Conservation (phyloP, 2,113 vertebrate species). For the Phaethon lepturus region DNA sequence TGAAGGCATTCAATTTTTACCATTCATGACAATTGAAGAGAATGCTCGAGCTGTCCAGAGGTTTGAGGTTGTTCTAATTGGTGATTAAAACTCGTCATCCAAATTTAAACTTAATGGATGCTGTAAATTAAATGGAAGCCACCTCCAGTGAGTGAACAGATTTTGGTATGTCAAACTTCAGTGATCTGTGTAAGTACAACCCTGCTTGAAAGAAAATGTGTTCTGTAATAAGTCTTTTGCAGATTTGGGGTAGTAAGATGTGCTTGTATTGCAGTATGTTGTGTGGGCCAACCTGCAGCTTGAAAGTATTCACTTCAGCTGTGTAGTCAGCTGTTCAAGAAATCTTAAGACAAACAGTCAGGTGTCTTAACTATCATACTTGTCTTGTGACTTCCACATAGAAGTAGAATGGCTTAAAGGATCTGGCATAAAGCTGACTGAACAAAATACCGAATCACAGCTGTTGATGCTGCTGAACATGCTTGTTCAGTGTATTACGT, state of each 20-base stretch:
- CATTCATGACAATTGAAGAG: fast-evolving
- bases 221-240: background rate
- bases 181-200: background rate
- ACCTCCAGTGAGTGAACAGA: background rate
- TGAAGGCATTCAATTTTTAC: background rate
- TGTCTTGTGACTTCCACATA: background rate
- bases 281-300: background rate
- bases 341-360: background rate
- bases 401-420: background rate
- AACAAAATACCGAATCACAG: background rate
- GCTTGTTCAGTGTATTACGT: background rate
- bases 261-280: background rate
- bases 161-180: background rate
- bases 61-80: background rate
- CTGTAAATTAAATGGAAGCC: background rate
- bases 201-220: background rate
- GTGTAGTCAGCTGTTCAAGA: background rate
- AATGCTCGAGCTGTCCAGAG: background rate
- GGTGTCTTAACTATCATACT: background rate
- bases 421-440: background rate
- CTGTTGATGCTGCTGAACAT: background rate
- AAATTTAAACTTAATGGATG: background rate
- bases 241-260: background rate
- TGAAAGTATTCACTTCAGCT: background rate
- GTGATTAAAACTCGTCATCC: background rate